Base-by-base conservation (phyloP, 2,888 invertebrate genomes). In the Volucella zonaria region DNA sequence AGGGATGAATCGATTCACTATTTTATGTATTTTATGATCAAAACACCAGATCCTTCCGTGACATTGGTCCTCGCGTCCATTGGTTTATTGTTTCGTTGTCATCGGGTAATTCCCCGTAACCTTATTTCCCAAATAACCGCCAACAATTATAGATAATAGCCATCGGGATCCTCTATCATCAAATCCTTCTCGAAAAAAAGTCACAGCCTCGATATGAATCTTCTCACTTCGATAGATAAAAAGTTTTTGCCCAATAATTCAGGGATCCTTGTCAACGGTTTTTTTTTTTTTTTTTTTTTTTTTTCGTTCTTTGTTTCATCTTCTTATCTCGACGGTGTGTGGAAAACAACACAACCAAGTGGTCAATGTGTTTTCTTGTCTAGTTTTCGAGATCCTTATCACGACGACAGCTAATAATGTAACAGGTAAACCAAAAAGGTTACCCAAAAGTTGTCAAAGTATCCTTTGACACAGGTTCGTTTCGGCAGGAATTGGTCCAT, bases 21-120 rank as follows among this genome's bases (percentile, higher is more conserved):
- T 73, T 85, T 85, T 68, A 85, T 76, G 76, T 54, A 80, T 73
- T 85, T 80, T 68, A 85, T 76, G 76, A 62, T 18, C 80, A 80
- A 15, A 71, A 80, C 76, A 80, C 52, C 56, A 59, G 52, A 64
- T 62, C 43, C 67, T 67, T 64, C 56, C 58, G 75, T 58, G 68
- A 75, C 61, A 79, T 23, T 18, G 11, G 51, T 51, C 59, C 66
- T 51, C 67, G 43, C 2, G 6, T 31, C 31, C 31, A 31, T 62
- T 67, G 10, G 66, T 42, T 61, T 67, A 76, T 85, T 76, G 75
- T 85, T 61, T 43, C 45, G 52, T 68, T 85, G 85, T 85, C 85
- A 85, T 85, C 85, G 76, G 51, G 71, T 66, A 58, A 52, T 70
- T 75, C 66, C 54, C 61, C 64, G 47, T 62, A 66, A 67, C 70